Base-by-base conservation (phyloP, 2,797 vertebrate genomes). In the Micrastur ruficollis region DNA sequence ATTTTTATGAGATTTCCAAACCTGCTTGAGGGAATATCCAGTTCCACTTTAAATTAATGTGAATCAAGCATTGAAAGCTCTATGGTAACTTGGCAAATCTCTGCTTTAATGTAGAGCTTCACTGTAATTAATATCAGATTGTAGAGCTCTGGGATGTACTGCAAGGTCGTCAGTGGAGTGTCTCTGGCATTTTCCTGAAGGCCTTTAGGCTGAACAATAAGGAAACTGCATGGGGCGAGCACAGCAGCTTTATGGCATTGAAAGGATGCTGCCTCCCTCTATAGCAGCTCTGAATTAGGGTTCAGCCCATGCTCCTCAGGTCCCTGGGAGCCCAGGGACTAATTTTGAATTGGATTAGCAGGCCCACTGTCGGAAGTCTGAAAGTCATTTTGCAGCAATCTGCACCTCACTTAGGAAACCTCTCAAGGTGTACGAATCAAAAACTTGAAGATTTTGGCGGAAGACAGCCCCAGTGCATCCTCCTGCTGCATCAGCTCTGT, bases 31-130 rank as follows among this genome's bases (percentile, higher is more conserved):
- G 74, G 46, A 55, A 52, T 93, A 94, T 86, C 73, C 59, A 89
- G 85, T 79, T 96, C 80, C 87, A 75, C 75, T 95, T 90, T 90
- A 97, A 95, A 96, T 96, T 95, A 81, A 93, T 52, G 50, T 79
- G 94, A 95, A 88, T 83, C 58, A 82, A 92, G 47, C 58, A 88
- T 10, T 66, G 67, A 94, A 93, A 94, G n/a, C 81, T 74, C 83
- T 36, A n/a, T 49, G 71, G 94, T 80, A 93, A 85, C 89, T 86
- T 83, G 72, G 92, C 81, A 95, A 91, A 96, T 83, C 90, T 95
- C 92, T 74, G 74, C 88, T 89, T 94, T 85, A 89, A 95, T 92
- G 92, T 44, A 82, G 78, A 95, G 58, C 71, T 68, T 96, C 36
- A 7, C 46, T 95, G 90, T 95, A 96, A 95, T 96, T 95, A 96